A percentile compares a stretch with the other conserved stretches of the same genome.
phyloP scores from a whole-genome alignment of 2,888 invertebrate genomes.

The Nomada goodeniana region DNA sequence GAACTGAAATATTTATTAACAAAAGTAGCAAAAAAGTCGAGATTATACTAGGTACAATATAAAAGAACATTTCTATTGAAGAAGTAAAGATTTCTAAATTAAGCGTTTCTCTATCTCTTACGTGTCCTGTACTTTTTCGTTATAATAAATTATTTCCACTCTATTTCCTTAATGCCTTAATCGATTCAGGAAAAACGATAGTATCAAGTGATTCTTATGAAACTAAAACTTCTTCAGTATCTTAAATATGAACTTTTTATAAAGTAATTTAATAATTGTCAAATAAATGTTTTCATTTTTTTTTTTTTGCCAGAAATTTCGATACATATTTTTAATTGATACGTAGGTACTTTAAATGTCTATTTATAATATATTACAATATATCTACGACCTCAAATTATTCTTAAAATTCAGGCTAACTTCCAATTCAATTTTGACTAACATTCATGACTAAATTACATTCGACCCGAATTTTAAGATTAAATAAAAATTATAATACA shows the following conservation, averaged over 20 bases:
- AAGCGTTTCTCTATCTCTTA: conserved; percentile 25
- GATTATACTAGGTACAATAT: conserved; percentile 43
- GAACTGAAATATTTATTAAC: conserved; percentile 50
- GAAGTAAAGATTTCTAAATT: conserved; percentile 50
- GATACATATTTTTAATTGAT: conserved; percentile 19
- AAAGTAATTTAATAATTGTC: conserved; percentile 29
- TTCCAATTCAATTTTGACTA: conserved; percentile 14
- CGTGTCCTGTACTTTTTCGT: conserved; percentile 23
- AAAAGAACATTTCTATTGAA: conserved; percentile 47
- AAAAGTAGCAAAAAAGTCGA: conserved; percentile 52
- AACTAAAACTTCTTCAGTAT: conserved; percentile 25
- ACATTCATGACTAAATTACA: conserved; percentile 23
- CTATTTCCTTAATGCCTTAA: conserved; percentile 14
- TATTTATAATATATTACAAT: conserved; percentile 65
- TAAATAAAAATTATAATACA: conserved; percentile 55
- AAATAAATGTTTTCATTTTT: conserved; percentile 32
- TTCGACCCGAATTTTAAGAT: conserved; percentile 41
- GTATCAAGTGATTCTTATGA: conserved; percentile 33
- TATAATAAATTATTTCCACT: conserved; percentile 53
- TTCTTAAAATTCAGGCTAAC: conserved; percentile 44
- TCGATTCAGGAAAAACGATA: conserved; percentile 7
- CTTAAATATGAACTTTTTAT: conserved; percentile 18
- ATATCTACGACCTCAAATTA: conserved; percentile 17
- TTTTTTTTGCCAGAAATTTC: conserved; percentile 26
- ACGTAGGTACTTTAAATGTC: conserved; percentile 30